Conservation (phyloP, 1,140 invertebrate species). For the Bombyx mandarina region DNA sequence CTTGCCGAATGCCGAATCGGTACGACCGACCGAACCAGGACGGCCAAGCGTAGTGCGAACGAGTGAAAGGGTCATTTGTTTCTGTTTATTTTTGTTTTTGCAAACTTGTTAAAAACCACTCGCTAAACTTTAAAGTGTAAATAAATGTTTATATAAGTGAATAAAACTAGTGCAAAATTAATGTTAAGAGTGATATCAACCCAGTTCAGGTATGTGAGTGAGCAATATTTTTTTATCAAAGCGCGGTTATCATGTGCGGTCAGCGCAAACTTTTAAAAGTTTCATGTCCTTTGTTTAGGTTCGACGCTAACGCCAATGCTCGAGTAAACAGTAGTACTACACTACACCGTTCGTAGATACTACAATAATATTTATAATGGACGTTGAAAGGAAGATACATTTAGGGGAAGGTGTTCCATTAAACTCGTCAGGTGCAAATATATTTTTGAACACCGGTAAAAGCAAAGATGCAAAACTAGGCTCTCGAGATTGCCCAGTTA, state of each 20-base stretch:
- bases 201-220: constrained; percentile 27
- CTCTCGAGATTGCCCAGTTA: constrained; percentile 46
- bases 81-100: constrained; percentile 51
- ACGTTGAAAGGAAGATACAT: constrained; percentile 53
- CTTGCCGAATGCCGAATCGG: constrained; percentile 10
- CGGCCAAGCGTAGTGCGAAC: constrained; percentile 9
- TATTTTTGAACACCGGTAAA: constrained; percentile 61
- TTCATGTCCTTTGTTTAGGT: constrained; percentile 63
- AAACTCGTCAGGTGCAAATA: constrained; percentile 55
- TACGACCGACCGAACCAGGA: neutral
- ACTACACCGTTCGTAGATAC: constrained; percentile 23
- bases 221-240: constrained; percentile 49
- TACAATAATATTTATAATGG: constrained; percentile 47
- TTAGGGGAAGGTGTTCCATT: constrained; percentile 52
- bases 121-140: neutral
- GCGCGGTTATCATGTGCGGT: constrained; percentile 42
- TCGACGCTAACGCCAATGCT: constrained; percentile 48
- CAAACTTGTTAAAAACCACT: constrained; percentile 5
- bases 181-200: neutral
- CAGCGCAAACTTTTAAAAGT: constrained; percentile 50
- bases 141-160: neutral
- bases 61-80: constrained; percentile 41
- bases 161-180: neutral
- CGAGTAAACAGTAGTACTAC: constrained; percentile 34
- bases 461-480: constrained; percentile 38